Percentiles rank a stretch among this genome's conserved stretches.
phyloP scores from a whole-genome alignment of 2,888 invertebrate species.

The Bimastos eiseni region DNA sequence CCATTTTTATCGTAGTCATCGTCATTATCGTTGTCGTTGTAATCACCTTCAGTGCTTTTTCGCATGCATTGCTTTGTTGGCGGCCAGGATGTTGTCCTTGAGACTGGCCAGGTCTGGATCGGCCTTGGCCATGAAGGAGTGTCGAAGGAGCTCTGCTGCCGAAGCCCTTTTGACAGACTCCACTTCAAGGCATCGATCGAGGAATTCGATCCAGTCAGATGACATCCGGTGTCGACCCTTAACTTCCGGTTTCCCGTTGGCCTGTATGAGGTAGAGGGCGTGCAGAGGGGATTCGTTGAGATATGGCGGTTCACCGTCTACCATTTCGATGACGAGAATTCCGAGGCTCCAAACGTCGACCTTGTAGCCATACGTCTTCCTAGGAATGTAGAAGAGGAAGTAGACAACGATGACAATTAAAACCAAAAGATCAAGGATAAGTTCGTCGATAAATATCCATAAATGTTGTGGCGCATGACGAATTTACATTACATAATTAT shows the following conservation, averaged over 20 bases:
- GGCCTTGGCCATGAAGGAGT: conserved; percentile 93
- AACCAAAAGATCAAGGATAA: too few species aligned
- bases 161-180: conserved; percentile 66
- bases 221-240: conserved; percentile 95
- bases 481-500: neutral
- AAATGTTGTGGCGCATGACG: too few species aligned
- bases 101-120: conserved; percentile 92
- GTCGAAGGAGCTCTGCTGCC: conserved; percentile 69
- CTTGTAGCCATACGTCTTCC: conserved; percentile 97
- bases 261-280: conserved; percentile 92
- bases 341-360: conserved; percentile 98
- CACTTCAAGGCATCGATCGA: conserved; percentile 68
- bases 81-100: conserved; percentile 80
- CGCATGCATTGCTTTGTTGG: conserved; percentile 55
- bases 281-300: conserved; percentile 95
- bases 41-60: neutral
- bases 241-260: conserved; percentile 98
- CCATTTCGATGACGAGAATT: conserved; percentile 99
- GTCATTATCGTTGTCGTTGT: neutral
- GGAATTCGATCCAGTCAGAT: conserved; percentile 87
- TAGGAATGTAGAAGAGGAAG: conserved; percentile 33
- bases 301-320: conserved; percentile 98
- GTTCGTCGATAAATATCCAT: neutral
- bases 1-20: neutral
- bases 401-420: too few species aligned